Evolutionary conservation across 2,113 vertebrate genomes (phyloP), one percentile per base, ranked within the genome.

Genomic region (Apodemus sylvaticus): DNA sequence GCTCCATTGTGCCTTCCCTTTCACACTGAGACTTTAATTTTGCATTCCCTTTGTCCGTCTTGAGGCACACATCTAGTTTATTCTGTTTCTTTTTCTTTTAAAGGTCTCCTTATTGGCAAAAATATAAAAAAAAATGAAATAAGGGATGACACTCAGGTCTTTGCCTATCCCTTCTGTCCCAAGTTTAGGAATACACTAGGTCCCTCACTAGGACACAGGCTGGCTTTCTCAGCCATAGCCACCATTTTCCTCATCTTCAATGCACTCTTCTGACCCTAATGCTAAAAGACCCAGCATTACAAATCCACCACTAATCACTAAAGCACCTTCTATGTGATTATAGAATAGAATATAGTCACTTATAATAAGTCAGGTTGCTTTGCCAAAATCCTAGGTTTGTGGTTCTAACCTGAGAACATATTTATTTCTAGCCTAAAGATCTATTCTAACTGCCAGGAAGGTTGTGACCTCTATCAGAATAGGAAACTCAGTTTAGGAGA

Each of bases 1-100:
- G 96, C 73, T 90, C 98, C 97, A 98, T 98, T 98, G 98, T 98
- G 93, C 91, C 95, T 91, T 98, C 94, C 96, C 97, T 98, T 98
- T 99, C 98, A 98, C 95, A 98, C 97, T 92, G 97, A 98, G 90
- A 98, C 98, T 98, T 98, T 98, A 98, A 99, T 98, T 99, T 98
- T 98, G 97, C 97, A 98, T 99, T 98, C 97, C 95, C 94, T 98
- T 99, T 98, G 98, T 99, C 98, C 97, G 95, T 96, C 97, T 95
- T 87, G 87, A 98, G 95, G 91, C 97, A 97, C 24, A 96, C 91
- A 97, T 98, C 92, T 88, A 95, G 94, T 97, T 98, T 98, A 94
- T 92, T 97, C 94, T 97, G 87, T 96, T 98, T 97, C 92, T 93
- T 98, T 96, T 96, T 87, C 90, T 90, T 90, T 97, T 91, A 94